These are phyloP conservation scores for Amphiduros pacificus DNA, from an alignment of 2,888 invertebrate species.

Conservation along the genomic window DNA sequence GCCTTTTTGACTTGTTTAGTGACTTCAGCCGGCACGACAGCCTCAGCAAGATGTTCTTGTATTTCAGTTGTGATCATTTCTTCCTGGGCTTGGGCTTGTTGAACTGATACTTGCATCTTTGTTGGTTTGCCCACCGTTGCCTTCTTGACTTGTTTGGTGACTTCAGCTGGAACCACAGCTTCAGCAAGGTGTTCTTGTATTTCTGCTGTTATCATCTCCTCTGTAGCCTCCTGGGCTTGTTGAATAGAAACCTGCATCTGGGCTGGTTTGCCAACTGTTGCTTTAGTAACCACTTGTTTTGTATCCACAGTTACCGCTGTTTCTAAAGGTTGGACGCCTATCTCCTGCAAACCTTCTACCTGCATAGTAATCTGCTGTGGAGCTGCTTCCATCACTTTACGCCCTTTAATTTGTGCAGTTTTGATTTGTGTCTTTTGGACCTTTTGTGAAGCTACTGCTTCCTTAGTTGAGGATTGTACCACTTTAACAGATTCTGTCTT, in stretches of 20 bases:
- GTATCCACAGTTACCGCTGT: too few relatives aligned
- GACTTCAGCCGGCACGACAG: background rate
- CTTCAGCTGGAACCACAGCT: slow-evolving; percentile 3
- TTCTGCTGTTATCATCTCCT: background rate
- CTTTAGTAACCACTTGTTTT: too few relatives aligned
- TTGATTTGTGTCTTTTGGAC: too few relatives aligned
- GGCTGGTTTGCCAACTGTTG: background rate
- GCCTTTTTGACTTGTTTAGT: background rate
- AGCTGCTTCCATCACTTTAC: too few relatives aligned
- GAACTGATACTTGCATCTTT: background rate
- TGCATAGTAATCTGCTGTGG: too few relatives aligned
- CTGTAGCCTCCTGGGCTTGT: slow-evolving; percentile 4
- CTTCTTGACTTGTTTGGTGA: slow-evolving; percentile 1
- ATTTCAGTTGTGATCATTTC: slow-evolving; percentile 7
- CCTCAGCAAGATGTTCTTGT: slow-evolving; percentile 6
- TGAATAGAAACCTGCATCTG: background rate
- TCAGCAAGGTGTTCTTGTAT: background rate
- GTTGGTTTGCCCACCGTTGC: background rate
- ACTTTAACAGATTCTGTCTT: too few relatives aligned
- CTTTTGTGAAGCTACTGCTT: too few relatives aligned
- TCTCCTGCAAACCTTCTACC: too few relatives aligned
- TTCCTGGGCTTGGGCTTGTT: background rate
- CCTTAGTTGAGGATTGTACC: too few relatives aligned
- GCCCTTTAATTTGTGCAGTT: too few relatives aligned
- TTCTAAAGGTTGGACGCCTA: too few relatives aligned